Base-by-base conservation (phyloP, 1,140 invertebrate species). In the Micrasema longulum region DNA sequence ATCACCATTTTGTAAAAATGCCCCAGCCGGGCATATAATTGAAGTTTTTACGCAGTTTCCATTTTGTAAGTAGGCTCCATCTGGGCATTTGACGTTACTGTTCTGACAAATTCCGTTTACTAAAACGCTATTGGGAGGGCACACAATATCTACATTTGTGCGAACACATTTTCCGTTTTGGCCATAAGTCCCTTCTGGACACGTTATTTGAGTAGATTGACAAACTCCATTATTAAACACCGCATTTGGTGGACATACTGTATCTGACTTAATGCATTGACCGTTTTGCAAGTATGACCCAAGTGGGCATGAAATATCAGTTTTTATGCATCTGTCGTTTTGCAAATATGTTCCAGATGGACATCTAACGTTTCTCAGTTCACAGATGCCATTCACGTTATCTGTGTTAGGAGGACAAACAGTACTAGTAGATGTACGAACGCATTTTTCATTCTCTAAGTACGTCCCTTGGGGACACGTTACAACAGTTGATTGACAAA, bases 341-440 rank as follows among this genome's bases (percentile, higher is more conserved):
- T 52, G 16, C 12, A 22, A 11, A 12, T 22, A 52, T 4, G 48
- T 52, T 20, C 48, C 48, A 20, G 48, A 3, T 11, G 48, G 48
- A 18, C 48, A 52, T 14, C 3, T 52, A 2, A 52, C 22, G 3
- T 45, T 12, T 12, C 11, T 45, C 11, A 16, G 12, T 16, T 45
- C 41, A 11, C 41, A 45, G 3, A 45, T 11, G 41, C 41, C 41
- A 45, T 45, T 45, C 41, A n/a, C 14, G 41, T 45, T 45, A n/a
- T n/a, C 41, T 6, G 41, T 11, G 14, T 45, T 45, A n/a, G 41
- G 2, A 3, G 41, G 41, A 45, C 41, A 45, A n/a, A 45, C 14
- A 16, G 14, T n/a, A 12, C 11, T 45, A 2, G 41, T 45, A 16
- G 41, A 2, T 1, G 1, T 31, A 6, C 11, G 1, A 3, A 53